Percentiles rank a stretch among this genome's conserved stretches.
Conservation (phyloP, 2,797 vertebrate species). For the Pampus argenteus region DNA sequence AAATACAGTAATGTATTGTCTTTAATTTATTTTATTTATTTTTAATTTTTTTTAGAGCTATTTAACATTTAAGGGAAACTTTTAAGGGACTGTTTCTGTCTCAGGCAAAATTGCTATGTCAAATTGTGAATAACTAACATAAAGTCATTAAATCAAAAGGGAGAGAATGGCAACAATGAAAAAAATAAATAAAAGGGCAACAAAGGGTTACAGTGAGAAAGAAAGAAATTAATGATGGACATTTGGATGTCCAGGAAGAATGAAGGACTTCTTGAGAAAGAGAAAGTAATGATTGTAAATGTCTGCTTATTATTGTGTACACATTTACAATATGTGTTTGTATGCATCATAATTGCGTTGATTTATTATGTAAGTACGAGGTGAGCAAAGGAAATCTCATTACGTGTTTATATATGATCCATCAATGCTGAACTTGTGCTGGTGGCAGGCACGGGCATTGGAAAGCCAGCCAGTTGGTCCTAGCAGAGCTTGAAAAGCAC, state of each 20-base stretch:
- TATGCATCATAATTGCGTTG: neutral
- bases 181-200: slow-evolving; percentile 11
- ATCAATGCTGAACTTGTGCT: slow-evolving; percentile 25
- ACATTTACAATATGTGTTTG: neutral
- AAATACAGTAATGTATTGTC: slow-evolving; percentile 22
- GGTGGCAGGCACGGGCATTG: slow-evolving; percentile 39
- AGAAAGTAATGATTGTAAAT: neutral
- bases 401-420: slow-evolving; percentile 24
- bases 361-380: slow-evolving; percentile 30
- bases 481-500: slow-evolving; percentile 37
- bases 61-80: slow-evolving; percentile 65
- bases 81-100: slow-evolving; percentile 37
- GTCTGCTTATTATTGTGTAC: neutral
- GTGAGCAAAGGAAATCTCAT: slow-evolving; percentile 47
- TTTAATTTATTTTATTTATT: slow-evolving; percentile 34
- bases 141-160: slow-evolving; percentile 52
- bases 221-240: slow-evolving; percentile 31
- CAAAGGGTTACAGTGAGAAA: slow-evolving; percentile 2
- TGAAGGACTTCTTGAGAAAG: neutral
- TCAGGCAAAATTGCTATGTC: slow-evolving; percentile 57
- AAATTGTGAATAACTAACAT: slow-evolving; percentile 50
- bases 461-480: slow-evolving; percentile 50
- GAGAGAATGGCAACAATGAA: neutral
- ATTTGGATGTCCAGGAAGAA: slow-evolving; percentile 11
- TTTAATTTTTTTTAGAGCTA: slow-evolving; percentile 41